Base-by-base conservation (phyloP, 2,113 vertebrate species). In the Galemys pyrenaicus region DNA sequence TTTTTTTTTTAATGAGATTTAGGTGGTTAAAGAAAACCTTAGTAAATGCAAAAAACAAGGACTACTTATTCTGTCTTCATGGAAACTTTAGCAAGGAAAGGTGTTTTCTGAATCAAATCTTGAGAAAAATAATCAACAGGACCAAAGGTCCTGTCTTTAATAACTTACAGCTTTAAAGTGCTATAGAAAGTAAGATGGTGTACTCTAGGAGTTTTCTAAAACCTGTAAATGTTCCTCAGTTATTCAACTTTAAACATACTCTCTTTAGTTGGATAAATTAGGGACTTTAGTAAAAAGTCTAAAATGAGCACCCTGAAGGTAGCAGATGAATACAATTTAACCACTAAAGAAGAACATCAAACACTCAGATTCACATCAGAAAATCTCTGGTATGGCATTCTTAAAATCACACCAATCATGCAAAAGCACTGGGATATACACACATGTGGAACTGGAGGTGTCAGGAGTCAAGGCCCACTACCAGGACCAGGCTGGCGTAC, bases 81-180 rank as follows among this genome's bases (percentile, higher is more conserved):
- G 44, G 19, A 90, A 95, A 79, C 5, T 9, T 58, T 94, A 19
- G 58, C 30, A 85, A 79, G 39, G 79, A 79, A 94, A 89, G 78
- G 81, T 67, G 15, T 4, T 67, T 89, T 93, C 17, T 73, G 54
- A 80, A 84, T 20, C 62, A 65, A n/a, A 60, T 79, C 86, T 80
- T 81, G 35, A 64, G 9, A 75, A 79, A 82, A 75, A 62, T n/a
- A 17, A 41, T 51, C 41, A 89, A 46, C 6, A 79, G 64, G 26
- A 32, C 65, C 62, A 90, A 71, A 91, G n/a, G 6, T 28, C 4
- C 17, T 65, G 28, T 17, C 44, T 75, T 22, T 68, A 71, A 68
- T 30, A 56, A 22, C 9, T 62, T 54, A 24, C 32, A 54, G 16
- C 12, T 44, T 28, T 93, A 71, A 65, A 92, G 35, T 39, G 28